These are phyloP conservation scores for Hydrotaea diabolus DNA, from an alignment of 2,888 invertebrate genomes.

Conservation along the genomic window DNA sequence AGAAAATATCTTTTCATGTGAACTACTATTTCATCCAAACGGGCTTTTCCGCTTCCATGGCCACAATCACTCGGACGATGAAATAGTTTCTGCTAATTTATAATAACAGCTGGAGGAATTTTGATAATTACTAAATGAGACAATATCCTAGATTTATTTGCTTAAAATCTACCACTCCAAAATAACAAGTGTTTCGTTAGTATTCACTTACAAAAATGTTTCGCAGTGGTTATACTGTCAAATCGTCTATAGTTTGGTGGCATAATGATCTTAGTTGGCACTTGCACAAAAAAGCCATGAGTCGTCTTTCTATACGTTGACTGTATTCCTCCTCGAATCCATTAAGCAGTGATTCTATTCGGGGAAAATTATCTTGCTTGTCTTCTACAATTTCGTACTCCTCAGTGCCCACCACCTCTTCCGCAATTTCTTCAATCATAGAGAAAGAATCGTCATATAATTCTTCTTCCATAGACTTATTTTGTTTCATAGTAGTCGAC, in stretches of 20 bases:
- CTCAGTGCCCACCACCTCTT: slow-evolving; percentile 57
- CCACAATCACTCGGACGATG: no score
- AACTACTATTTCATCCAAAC: no score
- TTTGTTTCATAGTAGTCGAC: slow-evolving; percentile 2
- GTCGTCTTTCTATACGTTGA: slow-evolving; percentile 71
- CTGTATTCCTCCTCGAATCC: slow-evolving; percentile 69
- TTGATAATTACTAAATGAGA: background rate
- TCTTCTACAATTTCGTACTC: slow-evolving; percentile 24
- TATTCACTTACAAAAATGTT: slow-evolving; percentile 2
- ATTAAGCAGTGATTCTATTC: slow-evolving; percentile 70
- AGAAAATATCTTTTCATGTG: no score
- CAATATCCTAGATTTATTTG: background rate
- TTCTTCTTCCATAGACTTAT: slow-evolving; percentile 29
- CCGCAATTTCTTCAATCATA: slow-evolving; percentile 62
- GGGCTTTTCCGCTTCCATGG: no score
- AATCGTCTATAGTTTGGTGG: slow-evolving; percentile 72
- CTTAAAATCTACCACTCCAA: background rate
- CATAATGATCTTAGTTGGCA: slow-evolving; percentile 73
- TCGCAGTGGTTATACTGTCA: slow-evolving; percentile 69
- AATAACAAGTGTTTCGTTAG: background rate
- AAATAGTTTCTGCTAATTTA: no score
- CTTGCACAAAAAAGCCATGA: slow-evolving; percentile 74
- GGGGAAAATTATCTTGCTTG: slow-evolving; percentile 41
- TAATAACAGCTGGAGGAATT: no score
- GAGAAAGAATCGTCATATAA: slow-evolving; percentile 49